phyloP scores from a whole-genome alignment of 2,888 invertebrate species.

The Mongoloraphidia duomilia region DNA sequence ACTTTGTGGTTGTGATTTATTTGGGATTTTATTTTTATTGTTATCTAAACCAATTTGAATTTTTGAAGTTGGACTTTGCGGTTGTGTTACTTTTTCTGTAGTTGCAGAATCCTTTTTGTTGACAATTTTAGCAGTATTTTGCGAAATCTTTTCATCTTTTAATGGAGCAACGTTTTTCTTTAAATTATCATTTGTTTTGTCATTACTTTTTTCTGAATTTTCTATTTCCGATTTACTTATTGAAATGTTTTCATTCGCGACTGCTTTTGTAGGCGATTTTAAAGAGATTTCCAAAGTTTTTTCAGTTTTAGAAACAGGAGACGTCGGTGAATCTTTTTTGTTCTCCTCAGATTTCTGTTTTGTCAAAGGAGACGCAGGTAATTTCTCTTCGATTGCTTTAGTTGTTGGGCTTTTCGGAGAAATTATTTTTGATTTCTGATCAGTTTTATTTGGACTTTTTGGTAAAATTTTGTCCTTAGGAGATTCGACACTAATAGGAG shows the following conservation, averaged over 20 bases:
- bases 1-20: no score
- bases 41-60: neutral
- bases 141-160: conserved; percentile 20
- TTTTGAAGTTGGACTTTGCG: conserved; percentile 5
- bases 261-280: neutral
- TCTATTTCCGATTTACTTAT: conserved; percentile 22
- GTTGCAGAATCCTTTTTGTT: conserved; percentile 28
- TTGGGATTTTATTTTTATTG: neutral
- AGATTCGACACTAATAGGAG: no score
- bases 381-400: no score
- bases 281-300: no score
- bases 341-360: no score
- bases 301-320: no score
- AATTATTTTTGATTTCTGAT: no score
- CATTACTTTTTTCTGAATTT: conserved; percentile 6
- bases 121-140: conserved; percentile 20
- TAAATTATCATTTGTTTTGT: neutral
- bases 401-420: no score
- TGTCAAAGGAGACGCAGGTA: no score
- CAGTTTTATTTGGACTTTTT: no score
- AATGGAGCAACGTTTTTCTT: conserved; percentile 7
- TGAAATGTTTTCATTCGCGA: neutral
- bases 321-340: no score
- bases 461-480: no score
- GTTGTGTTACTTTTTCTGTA: conserved; percentile 17